These are phyloP conservation scores for Ondatra zibethicus DNA, from an alignment of 2,113 vertebrate genomes.

Conservation along the genomic window DNA sequence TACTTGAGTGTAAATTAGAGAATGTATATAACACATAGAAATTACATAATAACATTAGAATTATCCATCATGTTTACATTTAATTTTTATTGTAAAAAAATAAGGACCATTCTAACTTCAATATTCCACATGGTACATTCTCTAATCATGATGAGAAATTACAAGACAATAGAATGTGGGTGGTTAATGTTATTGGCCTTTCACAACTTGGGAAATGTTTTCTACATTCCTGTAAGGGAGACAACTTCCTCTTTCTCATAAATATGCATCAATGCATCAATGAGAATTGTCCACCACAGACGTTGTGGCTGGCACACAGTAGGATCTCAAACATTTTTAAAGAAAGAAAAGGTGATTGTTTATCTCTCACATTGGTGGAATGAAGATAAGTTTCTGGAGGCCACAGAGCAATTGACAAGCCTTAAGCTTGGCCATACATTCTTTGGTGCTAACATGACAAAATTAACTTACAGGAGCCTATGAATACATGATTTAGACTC, in stretches of 20 bases:
- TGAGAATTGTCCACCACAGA: background rate
- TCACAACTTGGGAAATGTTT: background rate
- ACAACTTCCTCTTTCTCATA: background rate
- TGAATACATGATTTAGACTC: background rate
- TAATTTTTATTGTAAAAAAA: slow-evolving; percentile 56
- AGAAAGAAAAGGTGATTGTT: background rate
- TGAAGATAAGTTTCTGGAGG: background rate
- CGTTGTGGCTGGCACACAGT: background rate
- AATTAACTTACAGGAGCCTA: background rate
- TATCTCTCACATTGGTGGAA: background rate
- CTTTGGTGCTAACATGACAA: background rate
- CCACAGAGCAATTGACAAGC: background rate
- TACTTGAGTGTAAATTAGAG: slow-evolving; percentile 33
- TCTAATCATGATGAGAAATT: slow-evolving; percentile 12
- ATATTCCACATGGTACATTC: background rate
- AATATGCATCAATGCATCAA: background rate
- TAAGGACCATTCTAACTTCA: background rate
- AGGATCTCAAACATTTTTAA: background rate
- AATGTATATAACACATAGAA: background rate
- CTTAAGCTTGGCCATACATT: background rate
- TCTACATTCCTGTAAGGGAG: background rate
- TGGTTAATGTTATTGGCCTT: background rate
- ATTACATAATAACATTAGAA: background rate
- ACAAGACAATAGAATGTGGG: background rate
- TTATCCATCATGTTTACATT: background rate